Evolutionary conservation across 2,888 invertebrate genomes (phyloP).

Genomic region (Acleris laterana): DNA sequence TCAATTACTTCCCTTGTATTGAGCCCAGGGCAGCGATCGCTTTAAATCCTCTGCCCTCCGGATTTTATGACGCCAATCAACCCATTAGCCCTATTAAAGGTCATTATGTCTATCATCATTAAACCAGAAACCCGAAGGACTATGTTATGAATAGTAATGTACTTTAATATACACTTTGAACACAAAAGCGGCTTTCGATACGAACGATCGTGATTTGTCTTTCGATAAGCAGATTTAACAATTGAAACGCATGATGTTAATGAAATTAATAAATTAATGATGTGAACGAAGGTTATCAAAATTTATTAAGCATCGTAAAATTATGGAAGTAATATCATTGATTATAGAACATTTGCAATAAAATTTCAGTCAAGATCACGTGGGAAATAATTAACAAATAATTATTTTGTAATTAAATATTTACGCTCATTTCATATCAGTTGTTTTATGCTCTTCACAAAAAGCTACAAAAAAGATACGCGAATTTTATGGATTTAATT

Average conservation of each 20-base stretch:
- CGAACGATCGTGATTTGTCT: background rate
- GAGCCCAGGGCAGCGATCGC: slow-evolving; percentile 37
- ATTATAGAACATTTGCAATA: no score
- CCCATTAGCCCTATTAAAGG: slow-evolving; percentile 70
- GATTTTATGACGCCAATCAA: slow-evolving; percentile 74
- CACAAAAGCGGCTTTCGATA: slow-evolving; percentile 16
- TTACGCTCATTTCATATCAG: no score
- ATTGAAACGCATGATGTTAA: background rate
- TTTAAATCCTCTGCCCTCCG: slow-evolving; percentile 45
- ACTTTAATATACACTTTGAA: slow-evolving; percentile 42
- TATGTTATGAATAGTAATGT: slow-evolving; percentile 60
- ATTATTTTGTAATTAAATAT: no score
- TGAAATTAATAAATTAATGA: background rate
- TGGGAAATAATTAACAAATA: no score
- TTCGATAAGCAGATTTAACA: background rate
- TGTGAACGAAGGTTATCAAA: background rate
- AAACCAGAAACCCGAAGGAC: slow-evolving; percentile 52
- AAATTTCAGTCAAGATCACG: no score
- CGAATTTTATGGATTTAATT: no score
- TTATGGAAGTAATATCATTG: background rate
- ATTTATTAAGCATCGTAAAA: background rate
- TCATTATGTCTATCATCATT: slow-evolving; percentile 66
- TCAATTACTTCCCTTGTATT: slow-evolving; percentile 56
- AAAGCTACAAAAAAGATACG: no score
- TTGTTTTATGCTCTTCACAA: no score